Base-by-base conservation (phyloP, 2,888 invertebrate genomes). In the Mystacides longicornis region DNA sequence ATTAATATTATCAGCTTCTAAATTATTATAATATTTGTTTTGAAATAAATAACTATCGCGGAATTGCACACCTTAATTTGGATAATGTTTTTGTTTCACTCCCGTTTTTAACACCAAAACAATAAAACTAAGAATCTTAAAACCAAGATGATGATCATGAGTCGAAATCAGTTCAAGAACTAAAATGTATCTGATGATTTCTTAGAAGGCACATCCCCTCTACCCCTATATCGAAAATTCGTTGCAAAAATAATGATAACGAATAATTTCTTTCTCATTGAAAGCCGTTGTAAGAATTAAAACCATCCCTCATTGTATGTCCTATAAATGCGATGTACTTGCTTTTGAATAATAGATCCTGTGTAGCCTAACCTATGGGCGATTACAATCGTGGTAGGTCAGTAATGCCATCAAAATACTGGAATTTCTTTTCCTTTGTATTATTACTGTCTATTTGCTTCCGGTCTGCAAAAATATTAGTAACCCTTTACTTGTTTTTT, bases 221-320 rank as follows among this genome's bases (percentile, higher is more conserved):
- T 48, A 50, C 42, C 48, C 37, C 21, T 21, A 27, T 54, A 47
- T 33, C 48, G 46, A 58, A 60, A 60, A 56, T 37, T 54, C 60
- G 60, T 60, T 60, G 54, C 23, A 43, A 54, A 47, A 23, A 45
- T 46, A 64, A 62, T 63, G 65, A 71, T 69, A 72, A 68, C 70
- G 70, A 64, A 66, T 67, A 64, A 65, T 63, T 51, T 57, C 52
- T 33, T 57, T 57, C 54, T 54, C 57, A 57, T 49, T 43, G 21
- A 23, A 19, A 49, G 51, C 54, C 57, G 57, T 54, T 57, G 23
- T 31, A 16, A 48, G 45, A 55, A n/a, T n/a, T n/a, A n/a, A n/a
- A n/a, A n/a, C n/a, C n/a, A n/a, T n/a, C n/a, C n/a, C n/a, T n/a
- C n/a, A n/a, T n/a, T n/a, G n/a, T n/a, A n/a, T n/a, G n/a, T n/a